Evolutionary conservation across 2,113 vertebrate species (phyloP).

Genomic region (Murina feae): DNA sequence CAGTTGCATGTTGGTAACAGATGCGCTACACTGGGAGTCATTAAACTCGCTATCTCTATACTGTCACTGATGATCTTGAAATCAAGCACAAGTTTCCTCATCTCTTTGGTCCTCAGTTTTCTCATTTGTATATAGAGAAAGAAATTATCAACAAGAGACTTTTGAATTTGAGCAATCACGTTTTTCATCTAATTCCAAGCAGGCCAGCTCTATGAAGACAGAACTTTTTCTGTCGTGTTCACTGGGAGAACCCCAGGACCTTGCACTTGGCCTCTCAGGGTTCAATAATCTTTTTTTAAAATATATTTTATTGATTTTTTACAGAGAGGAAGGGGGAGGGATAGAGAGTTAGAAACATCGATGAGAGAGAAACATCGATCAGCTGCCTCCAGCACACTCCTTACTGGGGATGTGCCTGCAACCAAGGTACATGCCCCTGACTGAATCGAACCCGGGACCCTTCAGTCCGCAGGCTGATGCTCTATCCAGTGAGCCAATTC

Average conservation of each 20-base stretch:
- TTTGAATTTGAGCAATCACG: neutral
- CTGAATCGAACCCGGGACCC: too few relatives aligned
- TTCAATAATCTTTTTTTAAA: neutral
- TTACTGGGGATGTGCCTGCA: too few relatives aligned
- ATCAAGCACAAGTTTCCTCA: neutral
- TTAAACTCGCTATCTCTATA: neutral
- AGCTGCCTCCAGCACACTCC: too few relatives aligned
- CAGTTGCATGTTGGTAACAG: neutral
- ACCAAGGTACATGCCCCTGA: too few relatives aligned
- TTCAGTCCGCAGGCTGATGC: too few relatives aligned
- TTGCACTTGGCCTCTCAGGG: neutral
- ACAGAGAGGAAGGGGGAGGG: too few relatives aligned
- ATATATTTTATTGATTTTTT: too few relatives aligned
- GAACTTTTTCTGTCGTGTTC: neutral
- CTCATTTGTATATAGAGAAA: neutral
- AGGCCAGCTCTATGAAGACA: neutral
- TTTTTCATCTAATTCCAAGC: neutral
- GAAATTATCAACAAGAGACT: neutral
- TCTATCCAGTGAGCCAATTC: too few relatives aligned
- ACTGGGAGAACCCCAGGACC: too few relatives aligned
- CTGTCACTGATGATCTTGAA: neutral
- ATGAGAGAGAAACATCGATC: too few relatives aligned
- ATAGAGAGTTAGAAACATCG: too few relatives aligned
- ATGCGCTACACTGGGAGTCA: neutral
- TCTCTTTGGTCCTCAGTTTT: neutral